Evolutionary conservation across 2,113 vertebrate genomes (phyloP), one percentile per base, ranked within the genome.

Genomic region (Corydoras maculifer): DNA sequence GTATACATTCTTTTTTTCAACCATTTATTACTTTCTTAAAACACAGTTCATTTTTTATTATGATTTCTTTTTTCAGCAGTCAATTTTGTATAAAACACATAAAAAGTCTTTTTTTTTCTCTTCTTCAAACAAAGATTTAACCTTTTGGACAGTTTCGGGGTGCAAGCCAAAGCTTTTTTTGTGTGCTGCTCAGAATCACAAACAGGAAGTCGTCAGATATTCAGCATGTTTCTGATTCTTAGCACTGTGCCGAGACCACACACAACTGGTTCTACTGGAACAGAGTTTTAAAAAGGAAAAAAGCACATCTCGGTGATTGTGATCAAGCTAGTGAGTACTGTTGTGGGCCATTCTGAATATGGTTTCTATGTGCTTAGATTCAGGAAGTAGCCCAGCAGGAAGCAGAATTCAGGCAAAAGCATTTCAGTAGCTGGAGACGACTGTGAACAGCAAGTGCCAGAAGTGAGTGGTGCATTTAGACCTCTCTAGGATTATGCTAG

Each of bases 141-240:
- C 80, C 80, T 80, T 79, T 25, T 82, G 77, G 81, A 25, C 1
- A n/a, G 83, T 80, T 83, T 87, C 69, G 77, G 79, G 85, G 86
- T 83, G 86, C 82, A 82, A 50, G 62, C 76, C 76, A 82, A 87
- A 77, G 77, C 48, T 69, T 84, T 78, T 80, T 80, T 82, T 80
- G 82, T 80, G 32, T 43, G 35, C 80, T 80, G 83, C 79, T 80
- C 84, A 82, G 78, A 82, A 76, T 82, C 69, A 71, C 87, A 83
- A 83, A 88, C 83, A 86, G 87, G 84, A 87, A 87, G 83, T 84
- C 81, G 78, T 82, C 79, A 82, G 81, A 73, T 75, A 72, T 72
- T 76, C 63, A 75, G 77, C 77, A 71, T 78, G 69, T 75, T 72
- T 60, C 57, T 68, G 69, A 68, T 49, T 70, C 66, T 74, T 72